These are phyloP conservation scores for Synergus umbraculus DNA, from an alignment of 2,888 invertebrate species.

Conservation along the genomic window DNA sequence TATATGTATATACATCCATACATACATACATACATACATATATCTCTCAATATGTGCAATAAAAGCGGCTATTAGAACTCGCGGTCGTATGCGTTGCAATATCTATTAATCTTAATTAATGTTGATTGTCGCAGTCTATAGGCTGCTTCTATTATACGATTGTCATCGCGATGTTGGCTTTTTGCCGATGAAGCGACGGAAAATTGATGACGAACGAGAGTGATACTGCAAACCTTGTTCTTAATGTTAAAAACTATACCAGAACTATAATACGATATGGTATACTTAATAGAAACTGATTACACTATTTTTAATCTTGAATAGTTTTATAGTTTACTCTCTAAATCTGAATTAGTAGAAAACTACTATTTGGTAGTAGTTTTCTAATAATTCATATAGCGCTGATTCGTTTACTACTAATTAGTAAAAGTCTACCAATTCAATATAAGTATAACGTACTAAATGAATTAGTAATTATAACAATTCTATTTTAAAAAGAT, in stretches of 20 bases:
- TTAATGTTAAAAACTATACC: constrained; percentile 16
- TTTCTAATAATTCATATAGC: no score
- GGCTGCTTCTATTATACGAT: constrained; percentile 32
- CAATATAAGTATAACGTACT: no score
- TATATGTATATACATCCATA: neutral
- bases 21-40: neutral
- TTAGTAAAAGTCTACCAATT: no score
- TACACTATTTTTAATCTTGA: neutral
- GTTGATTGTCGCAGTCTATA: constrained; percentile 31
- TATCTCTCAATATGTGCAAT: constrained; percentile 23
- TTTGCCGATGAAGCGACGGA: constrained; percentile 20
- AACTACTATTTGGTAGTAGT: no score
- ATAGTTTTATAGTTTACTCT: neutral
- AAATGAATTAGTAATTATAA: no score
- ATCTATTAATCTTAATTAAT: constrained; percentile 41
- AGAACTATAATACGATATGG: neutral
- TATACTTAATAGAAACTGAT: neutral
- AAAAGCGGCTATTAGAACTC: constrained; percentile 25
- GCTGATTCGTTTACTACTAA: no score
- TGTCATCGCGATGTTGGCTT: constrained; percentile 33
- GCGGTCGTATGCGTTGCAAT: constrained; percentile 29
- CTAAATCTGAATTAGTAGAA: no score
- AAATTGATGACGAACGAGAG: constrained; percentile 26
- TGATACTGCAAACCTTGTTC: constrained; percentile 25
- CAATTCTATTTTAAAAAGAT: no score